Conservation (phyloP, 2,797 vertebrate genomes). For the Mionectes olivaceus region DNA sequence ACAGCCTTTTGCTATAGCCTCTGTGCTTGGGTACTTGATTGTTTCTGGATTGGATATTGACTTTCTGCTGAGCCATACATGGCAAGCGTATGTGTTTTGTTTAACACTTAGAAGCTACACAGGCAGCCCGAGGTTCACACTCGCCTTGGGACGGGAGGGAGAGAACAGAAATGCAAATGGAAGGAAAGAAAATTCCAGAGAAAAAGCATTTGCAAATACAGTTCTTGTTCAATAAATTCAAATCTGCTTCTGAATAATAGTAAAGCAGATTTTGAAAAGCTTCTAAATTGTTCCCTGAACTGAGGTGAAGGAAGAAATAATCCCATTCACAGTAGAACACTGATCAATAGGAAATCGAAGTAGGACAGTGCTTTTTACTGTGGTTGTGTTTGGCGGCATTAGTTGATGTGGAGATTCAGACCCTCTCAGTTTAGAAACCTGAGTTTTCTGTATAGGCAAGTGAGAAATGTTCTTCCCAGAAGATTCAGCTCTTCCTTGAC, state of each 20-base stretch:
- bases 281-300: background rate
- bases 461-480: background rate
- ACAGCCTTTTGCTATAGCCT: background rate
- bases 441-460: background rate
- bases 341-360: background rate
- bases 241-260: background rate
- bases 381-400: background rate
- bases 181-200: background rate
- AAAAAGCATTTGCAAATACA: background rate
- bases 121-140: background rate
- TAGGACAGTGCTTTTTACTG: background rate
- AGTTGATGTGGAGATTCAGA: background rate
- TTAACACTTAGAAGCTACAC: slow-evolving; percentile 24
- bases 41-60: slow-evolving; percentile 31
- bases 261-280: background rate
- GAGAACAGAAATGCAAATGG: background rate
- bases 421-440: background rate
- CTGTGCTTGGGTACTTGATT: slow-evolving; percentile 21
- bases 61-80: slow-evolving; percentile 7
- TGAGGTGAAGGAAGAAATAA: slow-evolving; percentile 1
- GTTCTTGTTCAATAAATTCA: background rate
- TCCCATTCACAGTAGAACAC: background rate
- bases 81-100: slow-evolving; percentile 13
- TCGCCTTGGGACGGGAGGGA: background rate
- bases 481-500: background rate